Evolutionary conservation across 92 coral and sea anemone species (phyloP).

Genomic region (Nematostella vectensis): DNA sequence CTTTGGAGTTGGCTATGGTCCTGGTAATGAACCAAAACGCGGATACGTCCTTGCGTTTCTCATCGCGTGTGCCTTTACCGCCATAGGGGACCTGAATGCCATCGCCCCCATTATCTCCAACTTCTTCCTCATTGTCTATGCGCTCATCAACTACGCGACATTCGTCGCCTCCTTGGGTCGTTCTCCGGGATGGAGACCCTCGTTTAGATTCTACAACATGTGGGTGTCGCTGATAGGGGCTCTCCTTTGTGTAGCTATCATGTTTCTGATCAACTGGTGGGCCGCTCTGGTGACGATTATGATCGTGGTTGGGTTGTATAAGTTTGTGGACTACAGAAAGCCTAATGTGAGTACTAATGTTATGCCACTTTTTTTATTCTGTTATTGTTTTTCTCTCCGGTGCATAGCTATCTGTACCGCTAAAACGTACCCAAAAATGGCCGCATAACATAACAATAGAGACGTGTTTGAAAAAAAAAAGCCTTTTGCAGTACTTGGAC

Average conservation of each 20-base stretch:
- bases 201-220: constrained; percentile 81
- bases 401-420: too few species aligned
- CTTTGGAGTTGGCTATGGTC: constrained; percentile 77
- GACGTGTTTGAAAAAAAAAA: too few species aligned
- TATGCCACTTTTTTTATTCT: too few species aligned
- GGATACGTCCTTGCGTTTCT: constrained; percentile 77
- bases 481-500: too few species aligned
- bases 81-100: constrained; percentile 82
- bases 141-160: constrained; percentile 88
- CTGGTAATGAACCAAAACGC: constrained; percentile 88
- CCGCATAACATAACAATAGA: too few species aligned
- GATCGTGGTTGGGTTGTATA: constrained; percentile 70
- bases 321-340: constrained; percentile 75
- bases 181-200: constrained; percentile 96
- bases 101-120: constrained; percentile 92
- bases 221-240: constrained; percentile 88
- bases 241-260: constrained; percentile 82
- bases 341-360: constrained; percentile 81
- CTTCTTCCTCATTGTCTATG: constrained; percentile 84
- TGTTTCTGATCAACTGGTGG: constrained; percentile 99
- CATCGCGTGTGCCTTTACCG: constrained; percentile 69
- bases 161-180: constrained; percentile 92
- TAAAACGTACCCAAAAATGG: too few species aligned
- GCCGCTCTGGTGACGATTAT: constrained; percentile 82
- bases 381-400: too few species aligned